Evolutionary conservation across 2,113 vertebrate species (phyloP).

Genomic region (Corythornis madagascariensis): DNA sequence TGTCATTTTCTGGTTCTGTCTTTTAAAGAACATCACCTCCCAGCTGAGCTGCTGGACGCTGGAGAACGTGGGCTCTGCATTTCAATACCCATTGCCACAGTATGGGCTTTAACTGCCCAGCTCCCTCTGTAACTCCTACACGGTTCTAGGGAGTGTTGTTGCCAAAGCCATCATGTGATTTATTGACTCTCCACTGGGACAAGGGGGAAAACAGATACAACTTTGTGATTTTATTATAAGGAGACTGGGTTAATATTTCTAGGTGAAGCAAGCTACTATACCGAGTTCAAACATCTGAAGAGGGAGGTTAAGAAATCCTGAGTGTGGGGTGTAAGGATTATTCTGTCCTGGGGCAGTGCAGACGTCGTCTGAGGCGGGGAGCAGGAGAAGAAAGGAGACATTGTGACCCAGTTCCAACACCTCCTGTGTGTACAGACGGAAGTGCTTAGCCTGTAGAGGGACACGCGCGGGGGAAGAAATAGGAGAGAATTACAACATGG

Average conservation of each 20-base stretch:
- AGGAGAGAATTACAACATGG: conserved; percentile 82
- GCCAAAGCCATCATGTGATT: conserved; percentile 86
- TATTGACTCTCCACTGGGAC: conserved; percentile 85
- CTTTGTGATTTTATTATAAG: conserved; percentile 90
- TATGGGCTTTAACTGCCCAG: conserved; percentile 69
- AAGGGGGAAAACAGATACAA: conserved; percentile 85
- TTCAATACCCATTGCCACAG: conserved; percentile 73
- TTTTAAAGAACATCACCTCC: conserved; percentile 15
- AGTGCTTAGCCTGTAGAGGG: conserved; percentile 90
- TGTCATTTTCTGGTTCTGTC: neutral
- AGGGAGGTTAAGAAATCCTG: conserved; percentile 97
- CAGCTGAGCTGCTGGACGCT: neutral
- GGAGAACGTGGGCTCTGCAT: conserved; percentile 68
- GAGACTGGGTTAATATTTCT: conserved; percentile 87
- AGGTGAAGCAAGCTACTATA: conserved; percentile 86
- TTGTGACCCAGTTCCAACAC: conserved; percentile 97
- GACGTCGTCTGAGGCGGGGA: conserved; percentile 93
- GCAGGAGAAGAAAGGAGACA: conserved; percentile 97
- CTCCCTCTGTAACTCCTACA: conserved; percentile 77
- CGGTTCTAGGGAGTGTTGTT: conserved; percentile 77
- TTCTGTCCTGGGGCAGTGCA: conserved; percentile 98
- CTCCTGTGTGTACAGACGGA: conserved; percentile 97
- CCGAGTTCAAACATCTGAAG: conserved; percentile 99
- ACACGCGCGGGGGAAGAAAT: conserved; percentile 83
- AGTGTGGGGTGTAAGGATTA: conserved; percentile 93